Conservation (phyloP, 2,888 invertebrate species). For the Conchocele bisecta region DNA sequence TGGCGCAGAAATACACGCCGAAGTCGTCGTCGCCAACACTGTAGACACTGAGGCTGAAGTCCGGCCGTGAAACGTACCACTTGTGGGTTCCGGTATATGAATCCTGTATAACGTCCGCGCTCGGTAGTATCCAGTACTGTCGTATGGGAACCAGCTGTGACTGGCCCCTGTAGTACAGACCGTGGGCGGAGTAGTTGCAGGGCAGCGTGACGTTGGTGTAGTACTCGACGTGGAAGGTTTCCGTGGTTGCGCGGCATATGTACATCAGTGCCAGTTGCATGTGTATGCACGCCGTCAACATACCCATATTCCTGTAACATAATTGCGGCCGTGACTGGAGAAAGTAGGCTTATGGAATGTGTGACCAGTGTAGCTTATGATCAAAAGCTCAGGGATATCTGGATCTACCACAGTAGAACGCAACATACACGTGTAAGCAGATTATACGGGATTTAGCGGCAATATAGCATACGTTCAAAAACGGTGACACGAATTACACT, state of each 20-base stretch:
- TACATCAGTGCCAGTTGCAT: too few species aligned
- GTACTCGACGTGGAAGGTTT: slow-evolving; percentile 45
- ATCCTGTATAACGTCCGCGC: slow-evolving; percentile 35
- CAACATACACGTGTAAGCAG: too few species aligned
- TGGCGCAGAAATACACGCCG: slow-evolving; percentile 62
- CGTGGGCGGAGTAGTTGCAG: slow-evolving; percentile 43
- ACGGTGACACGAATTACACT: too few species aligned
- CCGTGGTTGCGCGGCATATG: slow-evolving; percentile 8
- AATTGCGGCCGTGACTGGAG: too few species aligned
- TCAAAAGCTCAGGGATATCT: too few species aligned
- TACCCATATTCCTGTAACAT: too few species aligned
- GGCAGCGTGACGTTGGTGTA: slow-evolving; percentile 44
- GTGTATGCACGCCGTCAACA: too few species aligned
- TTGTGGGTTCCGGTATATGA: slow-evolving; percentile 13
- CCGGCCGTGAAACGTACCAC: slow-evolving; percentile 25
- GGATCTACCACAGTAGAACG: too few species aligned
- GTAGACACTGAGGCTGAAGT: slow-evolving; percentile 39
- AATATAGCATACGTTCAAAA: too few species aligned
- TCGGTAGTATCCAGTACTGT: slow-evolving; percentile 51
- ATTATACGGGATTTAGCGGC: too few species aligned
- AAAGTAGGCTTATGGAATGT: too few species aligned
- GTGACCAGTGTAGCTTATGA: too few species aligned
- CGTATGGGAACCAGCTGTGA: slow-evolving; percentile 38
- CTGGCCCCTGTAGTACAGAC: slow-evolving; percentile 32
- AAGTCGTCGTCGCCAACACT: slow-evolving; percentile 59